These are phyloP conservation scores for Lasiurus cinereus DNA, from an alignment of 2,113 vertebrate genomes.

Conservation along the genomic window DNA sequence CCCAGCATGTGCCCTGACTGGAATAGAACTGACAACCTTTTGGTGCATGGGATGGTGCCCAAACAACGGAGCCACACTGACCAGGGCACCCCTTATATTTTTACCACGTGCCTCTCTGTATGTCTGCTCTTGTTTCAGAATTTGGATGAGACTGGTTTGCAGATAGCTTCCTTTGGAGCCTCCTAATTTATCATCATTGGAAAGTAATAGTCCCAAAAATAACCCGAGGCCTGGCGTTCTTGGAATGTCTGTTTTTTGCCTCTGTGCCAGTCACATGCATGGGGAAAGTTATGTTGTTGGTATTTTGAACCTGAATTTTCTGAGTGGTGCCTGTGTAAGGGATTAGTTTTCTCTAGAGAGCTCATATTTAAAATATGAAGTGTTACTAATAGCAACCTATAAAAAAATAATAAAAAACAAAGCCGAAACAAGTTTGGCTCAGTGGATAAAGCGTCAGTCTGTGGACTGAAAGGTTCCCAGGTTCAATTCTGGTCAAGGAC, in stretches of 20 bases:
- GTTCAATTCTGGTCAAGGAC: too few species aligned
- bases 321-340: not conserved
- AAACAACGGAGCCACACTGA: too few species aligned
- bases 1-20: too few species aligned
- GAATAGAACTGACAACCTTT: too few species aligned
- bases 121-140: not conserved
- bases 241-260: not conserved
- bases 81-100: not conserved
- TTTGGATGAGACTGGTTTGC: not conserved
- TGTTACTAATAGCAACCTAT: not conserved
- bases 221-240: not conserved
- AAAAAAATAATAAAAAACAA: too few species aligned
- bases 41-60: too few species aligned
- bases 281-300: not conserved
- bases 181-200: not conserved
- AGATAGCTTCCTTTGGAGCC: not conserved
- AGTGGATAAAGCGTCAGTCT: too few species aligned
- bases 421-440: too few species aligned
- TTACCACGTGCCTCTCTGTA: not conserved
- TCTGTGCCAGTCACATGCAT: not conserved
- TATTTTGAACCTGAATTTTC: not conserved
- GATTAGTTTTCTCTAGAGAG: not conserved
- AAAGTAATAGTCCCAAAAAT: not conserved
- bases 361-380: not conserved
- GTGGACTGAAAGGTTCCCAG: too few species aligned